Conservation (phyloP, 1,140 invertebrate genomes). For the Drosophila sucinea region DNA sequence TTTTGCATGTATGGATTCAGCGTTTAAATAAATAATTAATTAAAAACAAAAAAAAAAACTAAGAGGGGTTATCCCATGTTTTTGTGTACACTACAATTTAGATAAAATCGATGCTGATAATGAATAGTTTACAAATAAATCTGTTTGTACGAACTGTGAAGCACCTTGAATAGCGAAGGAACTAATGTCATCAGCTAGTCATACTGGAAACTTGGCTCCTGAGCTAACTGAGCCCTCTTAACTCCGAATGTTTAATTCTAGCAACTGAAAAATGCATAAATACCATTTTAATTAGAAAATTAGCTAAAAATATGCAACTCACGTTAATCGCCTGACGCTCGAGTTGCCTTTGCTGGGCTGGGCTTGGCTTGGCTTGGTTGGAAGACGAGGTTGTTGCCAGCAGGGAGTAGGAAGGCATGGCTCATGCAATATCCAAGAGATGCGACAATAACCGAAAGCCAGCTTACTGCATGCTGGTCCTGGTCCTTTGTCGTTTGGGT, state of each 20-base stretch:
- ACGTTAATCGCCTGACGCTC: conserved; percentile 79
- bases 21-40: no score
- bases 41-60: no score
- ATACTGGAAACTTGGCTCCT: neutral
- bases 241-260: conserved; percentile 62
- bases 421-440: conserved; percentile 78
- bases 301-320: conserved; percentile 82
- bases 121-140: no score
- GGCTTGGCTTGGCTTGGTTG: conserved; percentile 12
- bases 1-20: no score
- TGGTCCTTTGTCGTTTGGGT: conserved; percentile 5
- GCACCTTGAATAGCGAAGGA: neutral
- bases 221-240: conserved; percentile 12
- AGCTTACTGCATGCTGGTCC: conserved; percentile 31
- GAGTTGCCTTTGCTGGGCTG: conserved; percentile 13
- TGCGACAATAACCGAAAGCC: conserved; percentile 68
- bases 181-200: neutral
- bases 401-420: conserved; percentile 3
- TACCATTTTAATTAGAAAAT: conserved; percentile 83
- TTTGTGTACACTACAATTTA: no score
- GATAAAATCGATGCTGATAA: no score
- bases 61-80: no score
- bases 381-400: conserved; percentile 40
- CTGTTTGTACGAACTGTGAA: no score
- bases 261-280: conserved; percentile 80